Conservation (phyloP, 1,140 invertebrate genomes). For the Phymorhynchus buccinoides region DNA sequence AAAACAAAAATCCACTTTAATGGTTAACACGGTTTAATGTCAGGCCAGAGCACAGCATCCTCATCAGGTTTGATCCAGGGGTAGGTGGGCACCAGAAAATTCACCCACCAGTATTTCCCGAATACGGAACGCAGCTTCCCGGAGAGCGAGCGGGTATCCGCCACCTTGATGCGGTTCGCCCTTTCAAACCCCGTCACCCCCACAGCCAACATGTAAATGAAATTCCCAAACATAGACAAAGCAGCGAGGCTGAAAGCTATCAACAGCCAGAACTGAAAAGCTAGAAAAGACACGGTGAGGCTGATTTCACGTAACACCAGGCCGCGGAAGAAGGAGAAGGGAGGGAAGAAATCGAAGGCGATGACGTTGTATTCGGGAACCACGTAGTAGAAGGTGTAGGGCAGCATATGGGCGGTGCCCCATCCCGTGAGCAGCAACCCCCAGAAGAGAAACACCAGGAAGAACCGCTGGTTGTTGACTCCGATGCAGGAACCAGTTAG, state of each 20-base stretch:
- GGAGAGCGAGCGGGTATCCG: slow-evolving; percentile 32
- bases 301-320: slow-evolving; percentile 43
- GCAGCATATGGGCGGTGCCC: slow-evolving; percentile 35
- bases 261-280: slow-evolving; percentile 39
- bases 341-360: slow-evolving; percentile 37
- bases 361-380: slow-evolving; percentile 32
- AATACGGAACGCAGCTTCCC: slow-evolving; percentile 48
- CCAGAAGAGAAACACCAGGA: slow-evolving; percentile 84
- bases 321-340: slow-evolving; percentile 37
- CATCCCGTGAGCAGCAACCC: slow-evolving; percentile 34
- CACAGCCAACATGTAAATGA: slow-evolving; percentile 13
- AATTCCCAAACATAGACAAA: background rate
- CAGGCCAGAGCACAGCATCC: slow-evolving; percentile 51
- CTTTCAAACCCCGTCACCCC: slow-evolving; percentile 48
- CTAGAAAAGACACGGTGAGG: slow-evolving; percentile 21
- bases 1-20: too few relatives aligned
- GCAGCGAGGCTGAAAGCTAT: slow-evolving; percentile 27
- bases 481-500: slow-evolving; percentile 93
- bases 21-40: slow-evolving; percentile 39
- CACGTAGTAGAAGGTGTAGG: slow-evolving; percentile 41
- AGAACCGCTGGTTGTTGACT: slow-evolving; percentile 90
- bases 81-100: slow-evolving; percentile 50
- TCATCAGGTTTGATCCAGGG: slow-evolving; percentile 44
- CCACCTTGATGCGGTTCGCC: slow-evolving; percentile 42
- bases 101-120: slow-evolving; percentile 52